These are phyloP conservation scores for Nomada fabriciana DNA, from an alignment of 2,888 invertebrate species.

Conservation along the genomic window DNA sequence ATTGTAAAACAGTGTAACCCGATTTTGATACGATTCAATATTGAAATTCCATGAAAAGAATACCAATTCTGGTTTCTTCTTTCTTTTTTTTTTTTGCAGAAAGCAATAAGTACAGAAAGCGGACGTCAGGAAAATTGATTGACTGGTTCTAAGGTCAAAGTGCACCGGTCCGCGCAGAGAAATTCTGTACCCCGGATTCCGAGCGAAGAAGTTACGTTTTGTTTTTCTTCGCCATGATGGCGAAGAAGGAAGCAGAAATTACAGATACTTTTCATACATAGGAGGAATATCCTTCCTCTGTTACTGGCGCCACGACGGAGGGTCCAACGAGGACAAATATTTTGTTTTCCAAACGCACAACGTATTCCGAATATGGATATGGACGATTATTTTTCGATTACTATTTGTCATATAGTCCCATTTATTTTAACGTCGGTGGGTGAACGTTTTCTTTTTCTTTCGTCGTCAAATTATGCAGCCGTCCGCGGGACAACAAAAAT, in stretches of 20 bases:
- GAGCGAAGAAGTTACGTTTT: slow-evolving; percentile 39
- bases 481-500: slow-evolving; percentile 4
- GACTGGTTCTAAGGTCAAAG: slow-evolving; percentile 52
- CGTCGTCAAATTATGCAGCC: slow-evolving; percentile 32
- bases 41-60: slow-evolving; percentile 2
- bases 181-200: slow-evolving; percentile 55
- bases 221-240: not conserved
- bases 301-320: slow-evolving; percentile 26
- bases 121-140: slow-evolving; percentile 24
- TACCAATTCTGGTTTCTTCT: not conserved
- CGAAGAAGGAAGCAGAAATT: slow-evolving; percentile 25
- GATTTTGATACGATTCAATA: not conserved
- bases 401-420: slow-evolving; percentile 43
- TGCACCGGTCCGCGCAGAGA: slow-evolving; percentile 58
- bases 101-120: slow-evolving; percentile 39
- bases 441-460: not conserved
- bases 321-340: slow-evolving; percentile 44
- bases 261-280: not conserved
- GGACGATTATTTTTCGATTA: slow-evolving; percentile 46
- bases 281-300: slow-evolving; percentile 15
- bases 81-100: not conserved
- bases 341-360: slow-evolving; percentile 22
- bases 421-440: slow-evolving; percentile 6
- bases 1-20: not conserved
- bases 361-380: slow-evolving; percentile 29